phyloP scores from a whole-genome alignment of 2,113 vertebrate genomes.

The Apteryx owenii region DNA sequence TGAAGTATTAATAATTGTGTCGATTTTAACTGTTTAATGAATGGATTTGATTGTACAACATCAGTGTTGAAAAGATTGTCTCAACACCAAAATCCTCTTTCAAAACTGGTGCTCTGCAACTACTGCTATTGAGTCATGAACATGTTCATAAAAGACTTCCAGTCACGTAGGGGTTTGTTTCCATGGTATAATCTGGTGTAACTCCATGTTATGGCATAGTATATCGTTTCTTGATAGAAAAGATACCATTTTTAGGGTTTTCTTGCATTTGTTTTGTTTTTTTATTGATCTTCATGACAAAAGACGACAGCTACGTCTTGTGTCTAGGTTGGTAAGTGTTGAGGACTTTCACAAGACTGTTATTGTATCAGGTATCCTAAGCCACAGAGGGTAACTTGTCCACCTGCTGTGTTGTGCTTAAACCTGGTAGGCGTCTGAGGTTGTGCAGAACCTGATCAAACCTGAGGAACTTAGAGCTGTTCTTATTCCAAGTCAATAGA shows the following conservation, averaged over 20 bases:
- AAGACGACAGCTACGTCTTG: background rate
- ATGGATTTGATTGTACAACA: slow-evolving; percentile 68
- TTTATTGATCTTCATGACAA: background rate
- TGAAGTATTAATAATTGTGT: slow-evolving; percentile 61
- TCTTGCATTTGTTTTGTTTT: background rate
- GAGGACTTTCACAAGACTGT: background rate
- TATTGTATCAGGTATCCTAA: background rate
- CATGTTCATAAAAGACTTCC: slow-evolving; percentile 36
- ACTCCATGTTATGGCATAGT: slow-evolving; percentile 11
- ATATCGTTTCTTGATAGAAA: slow-evolving; percentile 16
- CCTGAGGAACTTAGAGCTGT: background rate
- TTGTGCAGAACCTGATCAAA: background rate
- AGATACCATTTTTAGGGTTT: background rate
- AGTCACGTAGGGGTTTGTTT: slow-evolving; percentile 43
- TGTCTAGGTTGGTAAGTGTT: slow-evolving; percentile 43
- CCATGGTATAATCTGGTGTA: slow-evolving; percentile 2
- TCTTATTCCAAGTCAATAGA: background rate
- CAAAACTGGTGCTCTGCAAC: slow-evolving; percentile 63
- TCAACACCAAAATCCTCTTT: slow-evolving; percentile 66
- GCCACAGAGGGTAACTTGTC: background rate
- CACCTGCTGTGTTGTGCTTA: slow-evolving; percentile 12
- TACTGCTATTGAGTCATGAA: slow-evolving; percentile 48
- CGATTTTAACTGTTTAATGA: slow-evolving; percentile 65
- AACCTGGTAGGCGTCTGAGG: background rate
- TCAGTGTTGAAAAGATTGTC: slow-evolving; percentile 70